Evolutionary conservation across 2,797 vertebrate genomes (phyloP), one percentile per base, ranked within the genome.

Genomic region (Bradypus variegatus): DNA sequence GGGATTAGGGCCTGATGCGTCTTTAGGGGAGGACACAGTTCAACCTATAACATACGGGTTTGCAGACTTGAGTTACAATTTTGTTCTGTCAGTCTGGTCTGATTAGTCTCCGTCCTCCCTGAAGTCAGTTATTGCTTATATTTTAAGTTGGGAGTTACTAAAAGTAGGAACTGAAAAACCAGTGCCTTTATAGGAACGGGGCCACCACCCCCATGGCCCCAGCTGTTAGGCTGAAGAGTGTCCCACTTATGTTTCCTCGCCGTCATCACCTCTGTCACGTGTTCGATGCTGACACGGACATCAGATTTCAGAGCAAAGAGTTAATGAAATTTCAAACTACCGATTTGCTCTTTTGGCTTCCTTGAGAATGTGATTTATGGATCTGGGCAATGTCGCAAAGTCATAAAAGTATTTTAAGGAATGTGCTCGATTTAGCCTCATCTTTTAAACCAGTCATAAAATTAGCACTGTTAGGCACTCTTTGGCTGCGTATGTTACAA

Each of bases 161-260:
- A 94, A 91, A 89, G 77, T 90, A 94, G 67, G 48, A 73, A 65
- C 73, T 76, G 55, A 92, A 70, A 89, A 88, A 14, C 79, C 67
- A 88, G 81, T 82, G 76, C 76, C 53, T 65, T 64, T n/a, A 81
- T 45, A 82, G 41, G 75, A 95, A 92, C 60, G 53, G 73, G 90
- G 81, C 69, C 90, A 85, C 65, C 79, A 50, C 65, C 13, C 18
- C 8, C 45, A 65, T 80, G 76, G 41, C 38, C 64, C 23, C 89
- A 29, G 88, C 78, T 60, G 50, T 72, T 41, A 16, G 77, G 79
- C 38, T 55, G 33, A n/a, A 55, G 21, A 69, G 18, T 23, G 69
- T 70, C 45, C 86, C 64, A 76, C 48, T 94, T 89, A 82, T 13
- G n/a, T 21, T 81, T 41, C 83, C 31, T 83, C 64, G 73, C 69